Evolutionary conservation across 2,797 vertebrate genomes (phyloP).

Genomic region (Fistularia commersonii): DNA sequence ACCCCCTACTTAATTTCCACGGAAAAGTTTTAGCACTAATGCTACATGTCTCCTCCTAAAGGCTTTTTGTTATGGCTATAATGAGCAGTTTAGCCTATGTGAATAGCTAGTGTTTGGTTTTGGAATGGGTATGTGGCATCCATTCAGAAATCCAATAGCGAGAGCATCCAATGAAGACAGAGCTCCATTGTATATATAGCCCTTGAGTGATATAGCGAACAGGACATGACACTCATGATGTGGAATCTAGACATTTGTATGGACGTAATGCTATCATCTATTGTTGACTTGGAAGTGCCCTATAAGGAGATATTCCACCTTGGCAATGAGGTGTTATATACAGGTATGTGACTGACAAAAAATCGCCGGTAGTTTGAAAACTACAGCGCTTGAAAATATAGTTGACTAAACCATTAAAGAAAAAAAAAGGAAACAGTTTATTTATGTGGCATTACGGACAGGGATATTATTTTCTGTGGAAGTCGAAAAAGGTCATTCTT

Average conservation of each 20-base stretch:
- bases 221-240: conserved; percentile 58
- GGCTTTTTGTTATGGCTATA: conserved; percentile 72
- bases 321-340: not conserved
- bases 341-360: too few relatives aligned
- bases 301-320: conserved; percentile 8
- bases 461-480: too few relatives aligned
- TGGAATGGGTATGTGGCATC: conserved; percentile 44
- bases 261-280: conserved; percentile 46
- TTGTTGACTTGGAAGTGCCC: conserved; percentile 22
- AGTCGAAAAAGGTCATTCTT: too few relatives aligned
- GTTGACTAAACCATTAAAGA: too few relatives aligned
- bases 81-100: conserved; percentile 56
- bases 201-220: conserved; percentile 46
- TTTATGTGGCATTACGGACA: too few relatives aligned
- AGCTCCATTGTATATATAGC: conserved; percentile 58
- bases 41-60: conserved; percentile 60
- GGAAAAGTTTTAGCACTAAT: conserved; percentile 58
- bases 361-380: too few relatives aligned
- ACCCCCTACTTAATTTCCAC: conserved; percentile 47
- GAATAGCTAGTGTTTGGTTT: conserved; percentile 72
- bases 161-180: conserved; percentile 52
- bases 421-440: too few relatives aligned
- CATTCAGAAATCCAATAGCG: conserved; percentile 61
- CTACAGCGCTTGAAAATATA: too few relatives aligned
- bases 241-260: conserved; percentile 62